Evolutionary conservation across 2,797 vertebrate genomes (phyloP), one percentile per base, ranked within the genome.

Genomic region (Cryptoblepharus egeriae): DNA sequence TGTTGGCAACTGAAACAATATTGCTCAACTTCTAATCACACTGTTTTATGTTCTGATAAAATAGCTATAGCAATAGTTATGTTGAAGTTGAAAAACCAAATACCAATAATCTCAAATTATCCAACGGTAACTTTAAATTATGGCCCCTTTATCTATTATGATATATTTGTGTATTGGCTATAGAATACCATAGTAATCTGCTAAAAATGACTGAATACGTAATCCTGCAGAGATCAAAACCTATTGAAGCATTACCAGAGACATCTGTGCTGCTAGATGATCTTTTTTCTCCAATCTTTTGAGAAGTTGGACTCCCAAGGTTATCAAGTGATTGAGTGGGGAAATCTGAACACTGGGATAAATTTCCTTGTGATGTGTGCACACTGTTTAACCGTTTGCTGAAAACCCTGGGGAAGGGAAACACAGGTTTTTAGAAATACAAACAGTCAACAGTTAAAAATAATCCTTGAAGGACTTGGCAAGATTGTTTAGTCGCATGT

Each of bases 241-340:
- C 22, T 70, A 4, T 42, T 77, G 49, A 84, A 89, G 45, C 15
- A 35, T n/a, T 96, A 99, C 98, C 97, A 95, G 98, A 97, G 75
- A 97, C 93, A 91, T 99, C 98, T 5, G 94, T 93, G 93, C 89
- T 97, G 87, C 96, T 97, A 82, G 97, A 97, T 77, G 97, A 98
- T 64, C 96, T 96, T 82, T 97, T 96, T 84, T 99, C 97, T 52
- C 96, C 94, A 5, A 97, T 96, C 91, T 96, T 99, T 81, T 92
- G 86, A 1, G 96, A 96, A 81, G 94, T 37, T 26, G 96, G 96
- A 81, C 95, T 96, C 68, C 96, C 97, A 72, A 96, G 92, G 6
- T 99, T 98, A 37, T 98, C 97, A 28, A 94, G 92, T 4, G 92
- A 94, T 30, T 97, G 95, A 9, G 85, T 77, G 81, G 93, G 92